Percentiles rank a stretch among this genome's conserved stretches.
phyloP scores from a whole-genome alignment of 2,888 invertebrate species.

The Seladonia tumulorum region DNA sequence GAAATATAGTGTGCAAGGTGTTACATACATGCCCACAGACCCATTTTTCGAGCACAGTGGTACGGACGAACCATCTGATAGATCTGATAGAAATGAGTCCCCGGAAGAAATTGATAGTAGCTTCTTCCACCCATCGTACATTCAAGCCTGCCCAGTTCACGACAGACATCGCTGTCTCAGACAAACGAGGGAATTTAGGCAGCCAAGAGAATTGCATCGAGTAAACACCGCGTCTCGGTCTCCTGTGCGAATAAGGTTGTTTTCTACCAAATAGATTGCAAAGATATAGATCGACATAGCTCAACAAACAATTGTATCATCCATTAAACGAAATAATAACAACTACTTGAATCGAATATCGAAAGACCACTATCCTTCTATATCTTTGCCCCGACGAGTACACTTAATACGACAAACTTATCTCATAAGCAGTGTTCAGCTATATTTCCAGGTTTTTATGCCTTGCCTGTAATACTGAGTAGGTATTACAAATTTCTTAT shows the following conservation, averaged over 20 bases:
- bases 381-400: slow-evolving; percentile 67
- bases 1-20: slow-evolving; percentile 43
- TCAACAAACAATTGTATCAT: slow-evolving; percentile 2
- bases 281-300: slow-evolving; percentile 64
- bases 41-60: slow-evolving; percentile 76
- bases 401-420: slow-evolving; percentile 52
- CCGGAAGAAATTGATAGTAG: slow-evolving; percentile 71
- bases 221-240: slow-evolving; percentile 37
- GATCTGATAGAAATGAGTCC: slow-evolving; percentile 69
- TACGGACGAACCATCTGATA: slow-evolving; percentile 71
- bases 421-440: slow-evolving; percentile 69
- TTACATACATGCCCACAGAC: slow-evolving; percentile 73
- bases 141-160: slow-evolving; percentile 79
- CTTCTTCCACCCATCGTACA: slow-evolving; percentile 69
- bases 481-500: slow-evolving; percentile 59
- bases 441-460: slow-evolving; percentile 79
- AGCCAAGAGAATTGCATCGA: slow-evolving; percentile 71
- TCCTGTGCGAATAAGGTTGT: slow-evolving; percentile 61
- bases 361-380: slow-evolving; percentile 49
- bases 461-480: slow-evolving; percentile 77
- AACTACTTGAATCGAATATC: background rate
- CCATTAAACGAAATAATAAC: background rate
- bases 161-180: slow-evolving; percentile 79
- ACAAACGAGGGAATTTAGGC: slow-evolving; percentile 80
- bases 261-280: slow-evolving; percentile 59